phyloP scores from a whole-genome alignment of 2,797 vertebrate species.

The Acanthornis magna region DNA sequence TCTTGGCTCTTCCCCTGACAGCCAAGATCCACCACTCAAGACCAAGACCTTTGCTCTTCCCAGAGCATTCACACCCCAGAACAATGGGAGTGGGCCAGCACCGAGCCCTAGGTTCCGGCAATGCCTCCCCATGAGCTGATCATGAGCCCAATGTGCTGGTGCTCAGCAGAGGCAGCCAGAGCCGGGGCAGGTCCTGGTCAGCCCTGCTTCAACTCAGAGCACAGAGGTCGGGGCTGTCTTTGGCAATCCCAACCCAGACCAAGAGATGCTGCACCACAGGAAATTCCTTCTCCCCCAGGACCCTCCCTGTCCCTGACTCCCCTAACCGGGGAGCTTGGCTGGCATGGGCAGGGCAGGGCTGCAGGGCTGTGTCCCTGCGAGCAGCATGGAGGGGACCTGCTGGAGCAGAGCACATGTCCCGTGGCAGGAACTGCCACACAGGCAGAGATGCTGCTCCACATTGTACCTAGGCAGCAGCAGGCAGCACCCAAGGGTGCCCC shows the following conservation, averaged over 20 bases:
- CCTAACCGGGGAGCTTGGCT: background rate
- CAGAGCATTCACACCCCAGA: background rate
- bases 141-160: background rate
- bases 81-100: background rate
- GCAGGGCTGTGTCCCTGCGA: background rate
- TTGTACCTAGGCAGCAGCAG: background rate
- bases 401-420: background rate
- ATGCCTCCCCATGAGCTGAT: background rate
- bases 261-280: background rate
- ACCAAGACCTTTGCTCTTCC: background rate
- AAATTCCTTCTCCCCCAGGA: background rate
- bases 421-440: background rate
- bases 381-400: background rate
- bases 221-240: background rate
- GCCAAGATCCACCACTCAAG: background rate
- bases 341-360: background rate
- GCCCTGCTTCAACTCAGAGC: background rate
- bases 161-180: background rate
- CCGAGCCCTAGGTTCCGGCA: background rate
- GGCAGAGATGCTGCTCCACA: background rate
- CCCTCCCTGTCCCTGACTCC: background rate
- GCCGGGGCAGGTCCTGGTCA: background rate
- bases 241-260: background rate
- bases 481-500: background rate
- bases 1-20: background rate